Conservation (phyloP, 1,140 invertebrate species). For the Eumeta japonica region DNA sequence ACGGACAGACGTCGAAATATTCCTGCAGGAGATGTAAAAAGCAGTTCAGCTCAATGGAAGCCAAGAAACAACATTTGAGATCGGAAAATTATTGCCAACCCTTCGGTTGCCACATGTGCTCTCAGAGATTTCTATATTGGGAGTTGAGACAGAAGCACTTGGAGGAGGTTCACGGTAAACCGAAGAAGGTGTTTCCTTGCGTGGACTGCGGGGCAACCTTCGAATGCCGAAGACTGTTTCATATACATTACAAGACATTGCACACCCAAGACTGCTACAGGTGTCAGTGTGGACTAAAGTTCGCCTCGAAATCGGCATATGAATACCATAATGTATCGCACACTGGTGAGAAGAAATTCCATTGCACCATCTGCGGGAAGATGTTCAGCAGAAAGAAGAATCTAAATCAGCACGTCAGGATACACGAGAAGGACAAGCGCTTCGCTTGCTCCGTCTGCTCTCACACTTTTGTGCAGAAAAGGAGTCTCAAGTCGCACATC, state of each 20-base stretch:
- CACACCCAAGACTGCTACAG: conserved; percentile 33
- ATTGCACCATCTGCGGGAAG: conserved; percentile 47
- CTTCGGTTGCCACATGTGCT: conserved; percentile 30
- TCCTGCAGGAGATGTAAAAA: conserved; percentile 38
- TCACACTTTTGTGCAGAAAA: conserved; percentile 56
- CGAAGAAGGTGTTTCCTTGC: conserved; percentile 26
- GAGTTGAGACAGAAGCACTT: conserved; percentile 34
- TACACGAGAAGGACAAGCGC: conserved; percentile 38
- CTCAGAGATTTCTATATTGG: conserved; percentile 37
- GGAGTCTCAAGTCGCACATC: conserved; percentile 37
- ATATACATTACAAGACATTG: conserved; percentile 30
- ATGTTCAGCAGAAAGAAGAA: conserved; percentile 51
- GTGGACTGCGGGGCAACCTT: conserved; percentile 30
- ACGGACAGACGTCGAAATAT: conserved; percentile 25
- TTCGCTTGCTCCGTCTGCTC: conserved; percentile 50
- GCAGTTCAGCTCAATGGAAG: conserved; percentile 25
- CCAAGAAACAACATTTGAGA: conserved; percentile 27
- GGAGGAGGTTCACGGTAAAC: conserved; percentile 21
- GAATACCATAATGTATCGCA: conserved; percentile 34
- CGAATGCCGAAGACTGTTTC: conserved; percentile 25
- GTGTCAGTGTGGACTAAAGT: conserved; percentile 35
- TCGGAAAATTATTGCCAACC: conserved; percentile 29
- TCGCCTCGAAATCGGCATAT: conserved; percentile 22
- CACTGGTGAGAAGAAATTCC: conserved; percentile 34
- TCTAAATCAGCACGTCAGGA: conserved; percentile 54